Evolutionary conservation across 2,797 vertebrate genomes (phyloP), one percentile per base, ranked within the genome.

Genomic region (Mus caroli): DNA sequence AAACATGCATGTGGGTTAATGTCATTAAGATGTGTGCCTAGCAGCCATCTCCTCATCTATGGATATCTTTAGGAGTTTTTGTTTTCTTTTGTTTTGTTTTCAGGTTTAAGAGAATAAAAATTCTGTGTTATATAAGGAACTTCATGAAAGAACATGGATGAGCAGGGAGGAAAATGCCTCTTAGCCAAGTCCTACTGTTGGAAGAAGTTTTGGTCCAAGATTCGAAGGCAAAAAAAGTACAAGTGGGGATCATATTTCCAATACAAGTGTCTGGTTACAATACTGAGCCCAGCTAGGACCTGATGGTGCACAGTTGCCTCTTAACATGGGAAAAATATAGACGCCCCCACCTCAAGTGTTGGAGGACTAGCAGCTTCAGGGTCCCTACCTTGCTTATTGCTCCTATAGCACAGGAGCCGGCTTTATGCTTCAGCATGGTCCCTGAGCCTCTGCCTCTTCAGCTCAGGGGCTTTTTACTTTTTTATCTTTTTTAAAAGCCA

Each of bases 171-270:
- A 89, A 92, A 90, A 60, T 24, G 3, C 46, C 75, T 90, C 43
- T 88, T 67, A 79, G 90, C 56, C 91, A 95, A 93, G 52, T 95
- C 82, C 50, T 91, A 52, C 60, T 56, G 76, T 92, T 64, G 31
- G 90, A 96, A 94, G 54, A 84, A 76, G 58, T 93, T 76, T 4
- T 37, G 54, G 56, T 95, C 79, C 95, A 97, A 95, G 84, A 93
- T 43, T 92, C 83, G 60, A 96, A 97, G 40, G 94, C 17, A 91
- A 91, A 92, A 92, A 90, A 93, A 58, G 67, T 82, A 75, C 58
- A 88, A 92, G 85, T 11, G 52, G 91, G 50, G 80, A 92, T 94
- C 62, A 67, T 43, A 77, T 37, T 76, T 28, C 50, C 50, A 62
- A 3, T 64, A 17, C 64, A 90, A 90, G 15, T 75, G 89, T 82